Percentiles rank a stretch among this genome's conserved stretches.
phyloP scores from a whole-genome alignment of 2,797 vertebrate species.

The Chrosomus eos region DNA sequence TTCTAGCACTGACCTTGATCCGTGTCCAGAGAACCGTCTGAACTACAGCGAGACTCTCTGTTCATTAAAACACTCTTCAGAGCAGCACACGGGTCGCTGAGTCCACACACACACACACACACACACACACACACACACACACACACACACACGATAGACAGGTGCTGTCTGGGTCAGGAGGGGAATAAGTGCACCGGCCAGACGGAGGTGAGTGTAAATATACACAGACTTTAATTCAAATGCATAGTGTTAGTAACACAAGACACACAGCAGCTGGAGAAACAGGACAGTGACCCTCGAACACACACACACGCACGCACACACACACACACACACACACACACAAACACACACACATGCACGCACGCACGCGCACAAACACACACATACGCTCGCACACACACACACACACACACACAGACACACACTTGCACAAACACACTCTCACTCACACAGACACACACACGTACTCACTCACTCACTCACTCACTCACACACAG shows the following conservation, averaged over 20 bases:
- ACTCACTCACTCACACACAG: background rate
- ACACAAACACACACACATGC: too few species aligned
- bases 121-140: constrained; percentile 46
- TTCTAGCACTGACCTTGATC: background rate
- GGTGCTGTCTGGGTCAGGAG: constrained; percentile 84
- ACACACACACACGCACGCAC: background rate
- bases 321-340: background rate
- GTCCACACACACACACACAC: constrained; percentile 29
- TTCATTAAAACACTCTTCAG: background rate
- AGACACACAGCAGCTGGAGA: constrained; percentile 11
- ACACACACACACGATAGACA: constrained; percentile 73
- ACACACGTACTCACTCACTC: background rate
- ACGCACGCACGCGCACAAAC: background rate
- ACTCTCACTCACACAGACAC: too few species aligned
- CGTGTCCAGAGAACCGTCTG: background rate
- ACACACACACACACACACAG: too few species aligned
- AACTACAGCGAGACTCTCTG: background rate
- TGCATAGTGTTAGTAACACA: constrained; percentile 35
- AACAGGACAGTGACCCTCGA: background rate
- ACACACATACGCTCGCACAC: background rate
- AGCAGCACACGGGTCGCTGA: constrained; percentile 74
- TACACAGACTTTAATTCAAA: constrained; percentile 50
- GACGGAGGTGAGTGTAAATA: constrained; percentile 70
- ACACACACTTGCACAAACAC: too few species aligned
- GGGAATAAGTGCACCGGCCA: constrained; percentile 70